Conservation (phyloP, 1,140 invertebrate species). For the Drosophila pseudoobscura region DNA sequence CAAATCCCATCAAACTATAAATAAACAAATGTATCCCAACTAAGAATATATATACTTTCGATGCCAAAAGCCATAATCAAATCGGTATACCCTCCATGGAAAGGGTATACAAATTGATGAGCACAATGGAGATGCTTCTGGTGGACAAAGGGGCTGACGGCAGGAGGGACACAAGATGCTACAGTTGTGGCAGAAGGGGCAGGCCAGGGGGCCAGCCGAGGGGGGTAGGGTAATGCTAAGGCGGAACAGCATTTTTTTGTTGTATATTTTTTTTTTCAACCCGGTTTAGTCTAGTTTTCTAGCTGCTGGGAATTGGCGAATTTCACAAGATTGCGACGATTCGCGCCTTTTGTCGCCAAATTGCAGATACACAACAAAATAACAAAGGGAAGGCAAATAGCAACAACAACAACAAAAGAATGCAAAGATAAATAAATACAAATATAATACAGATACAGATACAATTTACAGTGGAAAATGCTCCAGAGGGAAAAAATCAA, state of each 20-base stretch:
- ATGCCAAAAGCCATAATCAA: too few species aligned
- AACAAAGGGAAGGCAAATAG: slow-evolving; percentile 14
- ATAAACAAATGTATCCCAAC: too few species aligned
- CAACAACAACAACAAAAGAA: background rate
- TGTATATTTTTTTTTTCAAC: slow-evolving; percentile 14
- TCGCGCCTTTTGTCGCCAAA: slow-evolving; percentile 53
- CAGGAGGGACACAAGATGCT: background rate
- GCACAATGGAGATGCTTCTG: slow-evolving; percentile 12
- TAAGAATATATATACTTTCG: too few species aligned
- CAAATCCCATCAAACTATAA: too few species aligned
- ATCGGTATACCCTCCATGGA: too few species aligned
- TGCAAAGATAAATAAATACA: slow-evolving; percentile 10
- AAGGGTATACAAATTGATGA: slow-evolving; percentile 28
- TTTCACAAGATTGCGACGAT: slow-evolving; percentile 67
- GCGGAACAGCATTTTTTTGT: slow-evolving; percentile 23
- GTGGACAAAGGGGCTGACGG: too few species aligned
- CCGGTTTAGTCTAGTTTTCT: slow-evolving; percentile 50
- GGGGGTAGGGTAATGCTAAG: background rate
- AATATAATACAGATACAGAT: background rate
- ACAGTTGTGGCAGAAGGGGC: background rate
- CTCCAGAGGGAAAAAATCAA: too few species aligned
- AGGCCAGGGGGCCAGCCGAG: background rate
- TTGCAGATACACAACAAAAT: slow-evolving; percentile 26
- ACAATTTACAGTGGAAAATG: background rate
- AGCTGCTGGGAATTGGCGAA: slow-evolving; percentile 51